These are phyloP conservation scores for Nineta flava DNA, from an alignment of 2,888 invertebrate genomes.

Conservation along the genomic window DNA sequence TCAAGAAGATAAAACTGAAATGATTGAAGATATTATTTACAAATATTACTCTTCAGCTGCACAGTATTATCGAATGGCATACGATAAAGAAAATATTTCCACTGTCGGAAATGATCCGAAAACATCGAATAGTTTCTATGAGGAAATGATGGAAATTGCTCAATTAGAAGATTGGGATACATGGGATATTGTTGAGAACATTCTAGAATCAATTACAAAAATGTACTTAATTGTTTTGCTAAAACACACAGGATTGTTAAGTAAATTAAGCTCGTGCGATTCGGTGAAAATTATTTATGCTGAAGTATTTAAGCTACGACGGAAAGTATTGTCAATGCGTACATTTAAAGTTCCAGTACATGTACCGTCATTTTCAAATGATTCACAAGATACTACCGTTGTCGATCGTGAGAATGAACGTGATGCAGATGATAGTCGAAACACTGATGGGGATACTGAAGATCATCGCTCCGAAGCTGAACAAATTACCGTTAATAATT, in stretches of 20 bases:
- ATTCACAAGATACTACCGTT: slow-evolving; percentile 1
- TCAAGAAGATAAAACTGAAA: not conserved
- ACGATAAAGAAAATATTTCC: slow-evolving; percentile 4
- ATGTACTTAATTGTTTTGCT: slow-evolving; percentile 33
- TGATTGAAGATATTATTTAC: not conserved
- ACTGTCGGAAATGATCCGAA: slow-evolving; percentile 13
- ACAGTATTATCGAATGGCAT: not conserved
- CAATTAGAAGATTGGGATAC: slow-evolving; percentile 33
- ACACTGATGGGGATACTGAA: slow-evolving; percentile 10
- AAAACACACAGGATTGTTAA: slow-evolving; percentile 34
- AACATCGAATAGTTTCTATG: slow-evolving; percentile 17
- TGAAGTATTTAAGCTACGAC: slow-evolving; percentile 13
- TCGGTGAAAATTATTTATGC: not conserved
- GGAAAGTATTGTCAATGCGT: slow-evolving; percentile 9
- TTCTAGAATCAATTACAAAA: slow-evolving; percentile 30
- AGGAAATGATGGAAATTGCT: slow-evolving; percentile 25
- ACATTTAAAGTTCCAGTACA: not conserved
- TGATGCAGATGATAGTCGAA: slow-evolving; percentile 7
- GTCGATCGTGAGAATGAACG: slow-evolving; percentile 5
- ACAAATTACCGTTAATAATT: slow-evolving; percentile 11
- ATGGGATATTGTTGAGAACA: slow-evolving; percentile 27
- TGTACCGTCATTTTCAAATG: not conserved
- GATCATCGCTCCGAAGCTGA: slow-evolving; percentile 10
- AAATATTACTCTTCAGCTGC: not conserved
- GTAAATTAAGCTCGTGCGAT: slow-evolving; percentile 16